Evolutionary conservation across 2,113 vertebrate species (phyloP).

Genomic region (Apistogramma diplotaenia): DNA sequence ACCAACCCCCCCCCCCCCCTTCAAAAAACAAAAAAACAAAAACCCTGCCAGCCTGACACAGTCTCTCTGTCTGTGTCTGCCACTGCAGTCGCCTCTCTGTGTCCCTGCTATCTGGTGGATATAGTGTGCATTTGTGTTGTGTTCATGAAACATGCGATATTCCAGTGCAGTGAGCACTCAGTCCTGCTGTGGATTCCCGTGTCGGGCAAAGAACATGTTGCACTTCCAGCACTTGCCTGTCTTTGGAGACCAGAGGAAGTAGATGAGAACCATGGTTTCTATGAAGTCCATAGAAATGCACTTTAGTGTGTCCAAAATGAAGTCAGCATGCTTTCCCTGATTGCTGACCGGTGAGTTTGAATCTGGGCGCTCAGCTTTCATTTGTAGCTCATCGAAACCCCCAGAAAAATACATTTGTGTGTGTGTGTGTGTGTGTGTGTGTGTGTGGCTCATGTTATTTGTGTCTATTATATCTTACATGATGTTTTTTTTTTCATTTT

Average conservation of each 20-base stretch:
- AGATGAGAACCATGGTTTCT: neutral
- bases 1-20: neutral
- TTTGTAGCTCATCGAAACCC: neutral
- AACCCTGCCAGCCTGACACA: neutral
- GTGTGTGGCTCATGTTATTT: neutral
- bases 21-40: too few species aligned
- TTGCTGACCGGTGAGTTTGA: constrained; percentile 29
- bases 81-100: neutral
- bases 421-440: too few species aligned
- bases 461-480: neutral
- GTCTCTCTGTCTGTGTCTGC: neutral
- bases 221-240: constrained; percentile 1
- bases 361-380: neutral
- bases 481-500: neutral
- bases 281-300: neutral
- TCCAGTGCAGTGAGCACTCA: constrained; percentile 16
- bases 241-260: neutral
- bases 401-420: neutral
- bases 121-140: neutral
- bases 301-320: neutral
- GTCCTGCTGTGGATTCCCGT: neutral
- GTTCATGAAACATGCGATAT: constrained; percentile 23
- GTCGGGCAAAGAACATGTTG: constrained; percentile 10
- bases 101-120: neutral
- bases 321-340: neutral